Conservation (phyloP, 1,140 invertebrate genomes). For the Palaemon carinicauda region DNA sequence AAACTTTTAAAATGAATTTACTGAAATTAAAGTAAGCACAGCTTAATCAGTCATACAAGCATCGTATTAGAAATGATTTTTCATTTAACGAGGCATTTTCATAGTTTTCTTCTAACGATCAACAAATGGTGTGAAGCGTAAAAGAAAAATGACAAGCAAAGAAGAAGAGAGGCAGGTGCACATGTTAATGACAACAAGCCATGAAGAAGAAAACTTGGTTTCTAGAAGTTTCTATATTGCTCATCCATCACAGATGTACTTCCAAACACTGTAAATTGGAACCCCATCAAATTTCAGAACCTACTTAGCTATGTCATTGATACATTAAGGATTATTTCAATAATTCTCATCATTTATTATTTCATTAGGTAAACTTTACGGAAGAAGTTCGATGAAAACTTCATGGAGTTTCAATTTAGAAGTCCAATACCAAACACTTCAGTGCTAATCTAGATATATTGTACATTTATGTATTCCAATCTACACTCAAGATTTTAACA, state of each 20-base stretch:
- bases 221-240: conserved; percentile 31
- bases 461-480: neutral
- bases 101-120: neutral
- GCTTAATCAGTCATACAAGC: neutral
- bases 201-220: conserved; percentile 17
- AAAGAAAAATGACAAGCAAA: conserved; percentile 14
- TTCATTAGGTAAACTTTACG: too few species aligned
- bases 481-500: conserved; percentile 20
- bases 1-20: neutral
- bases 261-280: neutral
- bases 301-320: too few species aligned
- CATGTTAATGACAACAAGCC: conserved; percentile 23
- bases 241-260: conserved; percentile 27
- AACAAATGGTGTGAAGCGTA: conserved; percentile 14
- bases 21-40: neutral
- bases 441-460: conserved; percentile 11
- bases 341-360: too few species aligned
- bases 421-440: too few species aligned
- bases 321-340: too few species aligned
- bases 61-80: neutral
- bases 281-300: neutral
- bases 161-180: conserved; percentile 23
- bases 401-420: too few species aligned
- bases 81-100: neutral
- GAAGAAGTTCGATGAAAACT: too few species aligned